phyloP scores from a whole-genome alignment of 2,797 vertebrate genomes.

The Pipistrellus pipistrellus region DNA sequence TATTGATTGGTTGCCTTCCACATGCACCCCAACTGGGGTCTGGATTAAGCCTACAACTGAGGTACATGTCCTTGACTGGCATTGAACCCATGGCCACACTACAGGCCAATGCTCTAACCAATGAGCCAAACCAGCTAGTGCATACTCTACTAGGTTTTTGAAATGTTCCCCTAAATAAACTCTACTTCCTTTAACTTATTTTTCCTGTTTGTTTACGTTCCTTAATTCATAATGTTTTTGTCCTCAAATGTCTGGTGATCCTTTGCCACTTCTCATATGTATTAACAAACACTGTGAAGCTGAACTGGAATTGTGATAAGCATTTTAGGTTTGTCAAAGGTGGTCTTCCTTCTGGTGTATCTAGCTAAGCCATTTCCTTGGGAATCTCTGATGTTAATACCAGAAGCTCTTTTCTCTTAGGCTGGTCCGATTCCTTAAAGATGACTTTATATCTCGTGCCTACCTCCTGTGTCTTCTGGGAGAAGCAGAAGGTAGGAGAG shows the following conservation, averaged over 20 bases:
- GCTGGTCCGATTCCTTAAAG: not conserved
- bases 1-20: too few species aligned
- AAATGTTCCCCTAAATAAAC: conserved; percentile 25
- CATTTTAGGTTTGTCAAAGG: not conserved
- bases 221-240: conserved; percentile 1
- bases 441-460: not conserved
- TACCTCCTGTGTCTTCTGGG: not conserved
- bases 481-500: not conserved
- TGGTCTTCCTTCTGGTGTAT: not conserved
- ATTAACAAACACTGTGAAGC: not conserved
- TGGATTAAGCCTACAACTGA: too few species aligned
- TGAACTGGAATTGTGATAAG: not conserved
- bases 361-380: not conserved
- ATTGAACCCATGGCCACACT: too few species aligned
- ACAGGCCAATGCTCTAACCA: too few species aligned
- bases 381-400: not conserved
- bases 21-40: too few species aligned
- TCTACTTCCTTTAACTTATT: not conserved
- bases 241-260: conserved; percentile 13
- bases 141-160: not conserved
- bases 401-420: not conserved
- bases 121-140: too few species aligned
- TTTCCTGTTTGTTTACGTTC: not conserved
- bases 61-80: too few species aligned
- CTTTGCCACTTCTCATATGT: not conserved